phyloP scores from a whole-genome alignment of 2,797 vertebrate species.

The Threskiornis aethiopicus region DNA sequence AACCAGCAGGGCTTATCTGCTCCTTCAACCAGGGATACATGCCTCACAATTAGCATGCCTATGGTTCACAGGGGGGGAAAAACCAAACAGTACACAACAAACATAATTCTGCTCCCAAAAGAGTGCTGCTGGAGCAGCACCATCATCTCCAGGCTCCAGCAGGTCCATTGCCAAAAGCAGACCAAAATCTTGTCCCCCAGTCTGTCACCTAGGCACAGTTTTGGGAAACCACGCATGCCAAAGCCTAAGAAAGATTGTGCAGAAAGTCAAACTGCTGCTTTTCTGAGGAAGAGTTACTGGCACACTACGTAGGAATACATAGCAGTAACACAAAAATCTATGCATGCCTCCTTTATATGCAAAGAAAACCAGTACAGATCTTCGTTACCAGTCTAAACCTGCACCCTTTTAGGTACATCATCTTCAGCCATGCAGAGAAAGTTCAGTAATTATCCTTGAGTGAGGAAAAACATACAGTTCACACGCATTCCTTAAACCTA shows the following conservation, averaged over 20 bases:
- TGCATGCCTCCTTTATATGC: fast-evolving
- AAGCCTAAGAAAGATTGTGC: not conserved
- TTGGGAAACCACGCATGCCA: not conserved
- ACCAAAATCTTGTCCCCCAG: not conserved
- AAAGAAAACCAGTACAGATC: not conserved
- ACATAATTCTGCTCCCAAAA: not conserved
- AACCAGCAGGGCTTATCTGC: not conserved
- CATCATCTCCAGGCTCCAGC: not conserved
- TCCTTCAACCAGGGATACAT: not conserved
- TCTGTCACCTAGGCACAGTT: not conserved
- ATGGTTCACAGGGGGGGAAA: not conserved
- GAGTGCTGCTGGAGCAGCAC: not conserved
- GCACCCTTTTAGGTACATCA: not conserved
- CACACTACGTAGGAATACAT: not conserved
- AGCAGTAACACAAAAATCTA: not conserved
- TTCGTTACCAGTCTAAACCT: not conserved
- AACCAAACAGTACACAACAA: not conserved
- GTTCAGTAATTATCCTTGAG: not conserved
- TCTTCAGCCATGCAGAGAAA: not conserved
- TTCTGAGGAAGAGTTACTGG: not conserved
- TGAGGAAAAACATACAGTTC: not conserved
- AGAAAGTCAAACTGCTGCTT: not conserved
- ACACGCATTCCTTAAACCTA: not conserved
- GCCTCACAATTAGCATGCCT: not conserved
- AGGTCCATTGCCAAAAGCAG: not conserved